Evolutionary conservation across 2,797 vertebrate genomes (phyloP), one percentile per base, ranked within the genome.

Genomic region (Mareca strepera): DNA sequence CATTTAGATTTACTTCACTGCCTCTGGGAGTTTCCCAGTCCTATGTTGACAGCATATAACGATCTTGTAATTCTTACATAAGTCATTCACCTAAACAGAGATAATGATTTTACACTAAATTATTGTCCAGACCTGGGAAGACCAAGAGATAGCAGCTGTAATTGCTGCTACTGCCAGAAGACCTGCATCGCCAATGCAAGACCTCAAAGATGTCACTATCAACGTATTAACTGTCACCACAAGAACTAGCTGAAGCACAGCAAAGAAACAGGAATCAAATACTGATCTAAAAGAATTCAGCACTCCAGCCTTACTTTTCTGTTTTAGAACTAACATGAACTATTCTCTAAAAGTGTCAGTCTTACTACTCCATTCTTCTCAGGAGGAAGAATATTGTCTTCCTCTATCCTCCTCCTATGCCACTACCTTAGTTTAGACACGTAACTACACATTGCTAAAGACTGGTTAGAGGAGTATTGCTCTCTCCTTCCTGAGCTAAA

Each of bases 371-470:
- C 28, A 22, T 6, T 64, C 29, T 28, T 11, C 11, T 21, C n/a
- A 7, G 12, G 17, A 80, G 20, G 26, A 50, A 14, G 56, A 79
- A 37, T 5, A 39, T 18, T 10, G 10, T 75, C 52, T 37, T 79
- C 22, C 43, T 25, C 29, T 29, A 12, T 8, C 20, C 75, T 55
- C 46, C 33, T 73, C 46, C 6, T 17, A 23, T 29, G n/a, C 12
- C 0, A 1, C 17, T 29, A 12, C 20, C 29, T 13, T 6, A 2
- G 6, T 6, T 48, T 5, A 28, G 44, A 35, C 18, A 60, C 11
- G 4, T n/a, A 12, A 41, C 8, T 35, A 10, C 3, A 0, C 4
- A 13, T 52, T 70, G 29, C 43, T 58, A 8, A 25, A 9, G 14
- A 16, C 1, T 4, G 1, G 43, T n/a, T 11, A 66, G 44, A 59